phyloP scores from a whole-genome alignment of 1,140 invertebrate genomes.

The Formica selysi region DNA sequence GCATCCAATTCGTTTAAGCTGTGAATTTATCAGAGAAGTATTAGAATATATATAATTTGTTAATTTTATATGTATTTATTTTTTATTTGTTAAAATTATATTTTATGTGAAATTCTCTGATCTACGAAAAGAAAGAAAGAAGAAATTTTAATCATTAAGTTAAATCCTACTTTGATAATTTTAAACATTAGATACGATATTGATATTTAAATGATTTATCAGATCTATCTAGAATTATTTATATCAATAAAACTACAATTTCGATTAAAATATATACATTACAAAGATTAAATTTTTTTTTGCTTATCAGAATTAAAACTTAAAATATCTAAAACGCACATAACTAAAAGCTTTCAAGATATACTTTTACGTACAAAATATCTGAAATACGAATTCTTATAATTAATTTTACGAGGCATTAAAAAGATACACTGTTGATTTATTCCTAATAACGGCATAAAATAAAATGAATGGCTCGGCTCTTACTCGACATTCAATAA shows the following conservation, averaged over 20 bases:
- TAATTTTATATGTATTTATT: not conserved
- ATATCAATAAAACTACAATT: not conserved
- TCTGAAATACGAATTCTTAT: not conserved
- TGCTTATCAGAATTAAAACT: not conserved
- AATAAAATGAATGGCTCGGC: not conserved
- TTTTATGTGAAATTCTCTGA: not conserved
- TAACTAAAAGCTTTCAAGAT: too few relatives aligned
- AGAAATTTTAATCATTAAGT: too few relatives aligned
- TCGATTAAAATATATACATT: not conserved
- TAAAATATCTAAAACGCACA: too few relatives aligned
- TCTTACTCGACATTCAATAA: constrained; percentile 72
- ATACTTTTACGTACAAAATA: not conserved
- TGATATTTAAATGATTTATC: not conserved
- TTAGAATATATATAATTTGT: not conserved
- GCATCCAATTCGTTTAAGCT: not conserved
- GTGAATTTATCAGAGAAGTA: not conserved
- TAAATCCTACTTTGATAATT: not conserved
- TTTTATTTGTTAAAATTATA: not conserved
- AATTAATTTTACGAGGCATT: too few relatives aligned
- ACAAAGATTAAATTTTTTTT: not conserved
- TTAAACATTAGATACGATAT: not conserved
- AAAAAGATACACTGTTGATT: not conserved
- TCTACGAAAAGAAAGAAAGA: too few relatives aligned
- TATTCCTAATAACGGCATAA: not conserved
- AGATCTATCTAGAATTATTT: not conserved